These are phyloP conservation scores for Eilema griseolum DNA, from an alignment of 2,888 invertebrate species.

Conservation along the genomic window DNA sequence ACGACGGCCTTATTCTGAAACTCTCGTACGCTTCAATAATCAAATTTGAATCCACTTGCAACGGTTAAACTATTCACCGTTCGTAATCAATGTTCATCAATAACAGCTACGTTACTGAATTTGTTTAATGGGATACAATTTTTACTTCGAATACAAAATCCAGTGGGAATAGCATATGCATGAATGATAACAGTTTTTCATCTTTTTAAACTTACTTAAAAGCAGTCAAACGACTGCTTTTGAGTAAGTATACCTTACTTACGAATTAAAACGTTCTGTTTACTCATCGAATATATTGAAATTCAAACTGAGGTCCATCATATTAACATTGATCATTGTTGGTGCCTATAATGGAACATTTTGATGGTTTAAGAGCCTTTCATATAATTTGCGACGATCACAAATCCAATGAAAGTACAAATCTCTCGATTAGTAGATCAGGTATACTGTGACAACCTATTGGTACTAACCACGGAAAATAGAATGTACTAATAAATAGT, in stretches of 20 bases:
- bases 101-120: conserved; percentile 44
- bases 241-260: too few species aligned
- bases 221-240: too few species aligned
- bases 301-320: too few species aligned
- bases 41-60: conserved; percentile 47
- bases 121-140: conserved; percentile 36
- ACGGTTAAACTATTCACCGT: conserved; percentile 22
- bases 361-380: too few species aligned
- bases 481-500: conserved; percentile 31
- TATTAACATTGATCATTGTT: too few species aligned
- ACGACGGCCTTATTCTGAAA: conserved; percentile 66
- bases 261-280: too few species aligned
- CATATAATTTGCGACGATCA: neutral
- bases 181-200: neutral
- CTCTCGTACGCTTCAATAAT: conserved; percentile 60
- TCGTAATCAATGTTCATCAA: conserved; percentile 50
- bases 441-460: conserved; percentile 33
- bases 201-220: neutral
- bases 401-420: neutral
- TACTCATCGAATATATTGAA: too few species aligned
- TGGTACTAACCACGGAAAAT: conserved; percentile 27
- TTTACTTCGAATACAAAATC: conserved; percentile 31
- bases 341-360: too few species aligned
- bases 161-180: conserved; percentile 19
- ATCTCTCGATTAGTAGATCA: conserved; percentile 1